Conservation (phyloP, 2,797 vertebrate genomes). For the Leontopithecus rosalia region DNA sequence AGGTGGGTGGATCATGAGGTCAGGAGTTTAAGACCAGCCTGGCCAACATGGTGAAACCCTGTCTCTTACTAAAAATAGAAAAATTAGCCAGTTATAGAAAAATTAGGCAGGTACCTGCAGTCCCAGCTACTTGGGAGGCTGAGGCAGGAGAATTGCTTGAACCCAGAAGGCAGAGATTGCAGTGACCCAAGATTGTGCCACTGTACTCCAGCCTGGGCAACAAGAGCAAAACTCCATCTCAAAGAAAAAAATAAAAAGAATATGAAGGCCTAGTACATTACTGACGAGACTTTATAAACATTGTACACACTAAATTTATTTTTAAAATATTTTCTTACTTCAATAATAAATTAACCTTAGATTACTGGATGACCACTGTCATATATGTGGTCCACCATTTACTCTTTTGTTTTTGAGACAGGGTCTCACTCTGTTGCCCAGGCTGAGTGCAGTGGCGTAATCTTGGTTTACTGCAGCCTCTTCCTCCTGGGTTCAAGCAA, state of each 20-base stretch:
- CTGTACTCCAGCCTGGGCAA: neutral
- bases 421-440: no score
- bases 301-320: neutral
- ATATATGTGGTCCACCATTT: neutral
- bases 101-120: fast-evolving
- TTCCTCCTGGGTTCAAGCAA: no score
- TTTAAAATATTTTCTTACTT: neutral
- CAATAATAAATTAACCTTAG: neutral
- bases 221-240: neutral
- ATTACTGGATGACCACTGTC: neutral
- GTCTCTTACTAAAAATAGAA: neutral
- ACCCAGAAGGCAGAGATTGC: neutral
- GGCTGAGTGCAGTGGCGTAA: no score
- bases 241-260: neutral
- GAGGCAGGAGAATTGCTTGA: neutral
- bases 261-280: neutral
- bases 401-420: no score
- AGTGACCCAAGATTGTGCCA: neutral
- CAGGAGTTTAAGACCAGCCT: neutral
- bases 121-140: neutral
- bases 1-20: neutral
- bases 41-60: neutral
- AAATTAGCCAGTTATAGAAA: neutral
- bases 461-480: no score
- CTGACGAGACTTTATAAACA: neutral